Percentiles rank a stretch among this genome's conserved stretches.
Conservation (phyloP, 1,140 invertebrate genomes). For the Diorhabda elongata region DNA sequence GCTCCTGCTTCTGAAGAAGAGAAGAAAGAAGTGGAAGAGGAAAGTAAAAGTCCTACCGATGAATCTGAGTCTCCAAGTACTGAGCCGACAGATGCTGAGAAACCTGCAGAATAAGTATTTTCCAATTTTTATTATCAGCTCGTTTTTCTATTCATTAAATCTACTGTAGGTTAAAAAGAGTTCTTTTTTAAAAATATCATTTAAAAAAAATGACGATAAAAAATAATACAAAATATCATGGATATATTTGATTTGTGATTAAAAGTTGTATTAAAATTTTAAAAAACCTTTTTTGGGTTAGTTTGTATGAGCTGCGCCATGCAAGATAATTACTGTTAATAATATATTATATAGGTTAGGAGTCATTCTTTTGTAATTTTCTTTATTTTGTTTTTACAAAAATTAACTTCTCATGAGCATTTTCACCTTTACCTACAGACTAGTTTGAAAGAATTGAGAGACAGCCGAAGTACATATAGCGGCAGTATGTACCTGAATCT, state of each 20-base stretch:
- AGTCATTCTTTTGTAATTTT: conserved; percentile 18
- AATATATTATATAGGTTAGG: conserved; percentile 21
- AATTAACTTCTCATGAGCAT: conserved; percentile 15
- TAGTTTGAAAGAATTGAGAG: conserved; percentile 15
- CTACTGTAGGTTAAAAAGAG: conserved; percentile 35
- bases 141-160: conserved; percentile 33
- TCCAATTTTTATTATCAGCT: conserved; percentile 14
- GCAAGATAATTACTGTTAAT: conserved; percentile 23
- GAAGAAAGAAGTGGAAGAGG: conserved; percentile 34
- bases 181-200: neutral
- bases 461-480: conserved; percentile 9
- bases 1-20: conserved; percentile 30
- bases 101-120: conserved; percentile 39
- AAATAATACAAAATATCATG: conserved; percentile 10
- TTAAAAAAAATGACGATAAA: neutral
- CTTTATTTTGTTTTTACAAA: conserved; percentile 14
- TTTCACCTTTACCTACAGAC: conserved; percentile 21
- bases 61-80: conserved; percentile 28
- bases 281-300: conserved; percentile 14
- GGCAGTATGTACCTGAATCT: conserved; percentile 19
- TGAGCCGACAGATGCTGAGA: conserved; percentile 26
- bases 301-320: conserved; percentile 16
- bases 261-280: conserved; percentile 12
- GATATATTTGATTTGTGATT: conserved; percentile 17
- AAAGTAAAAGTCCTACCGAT: conserved; percentile 28